phyloP scores from a whole-genome alignment of 1,140 invertebrate genomes.

The Lordiphosa clarofinis region DNA sequence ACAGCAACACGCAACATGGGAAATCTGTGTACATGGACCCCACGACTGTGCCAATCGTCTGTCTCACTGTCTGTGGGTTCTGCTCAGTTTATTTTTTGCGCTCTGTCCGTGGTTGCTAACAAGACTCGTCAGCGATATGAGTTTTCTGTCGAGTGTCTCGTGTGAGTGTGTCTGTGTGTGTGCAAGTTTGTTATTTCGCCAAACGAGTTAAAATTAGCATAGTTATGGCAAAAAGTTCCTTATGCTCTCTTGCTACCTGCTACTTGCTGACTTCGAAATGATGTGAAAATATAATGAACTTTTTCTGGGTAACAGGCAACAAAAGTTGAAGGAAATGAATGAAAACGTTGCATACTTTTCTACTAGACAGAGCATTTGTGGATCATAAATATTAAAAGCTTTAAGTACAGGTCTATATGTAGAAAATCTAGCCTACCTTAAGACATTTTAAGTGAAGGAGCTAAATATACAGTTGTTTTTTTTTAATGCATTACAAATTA shows the following conservation, averaged over 20 bases:
- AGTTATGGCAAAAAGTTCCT: constrained; percentile 45
- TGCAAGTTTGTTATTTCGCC: constrained; percentile 43
- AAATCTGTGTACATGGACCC: constrained; percentile 28
- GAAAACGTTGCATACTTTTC: background rate
- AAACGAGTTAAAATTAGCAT: constrained; percentile 69
- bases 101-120: constrained; percentile 16
- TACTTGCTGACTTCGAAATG: constrained; percentile 46
- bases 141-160: constrained; percentile 22
- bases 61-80: no score
- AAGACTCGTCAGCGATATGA: constrained; percentile 49
- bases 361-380: no score
- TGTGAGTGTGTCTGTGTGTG: constrained; percentile 14
- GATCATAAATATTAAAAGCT: constrained; percentile 27
- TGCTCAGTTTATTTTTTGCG: no score
- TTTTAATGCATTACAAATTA: no score
- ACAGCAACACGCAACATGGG: constrained; percentile 42
- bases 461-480: no score
- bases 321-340: no score
- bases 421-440: no score
- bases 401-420: background rate
- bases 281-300: constrained; percentile 28
- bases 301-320: background rate
- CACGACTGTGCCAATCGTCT: no score
- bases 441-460: no score
- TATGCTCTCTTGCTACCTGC: constrained; percentile 30